Conservation (phyloP, 2,797 vertebrate genomes). For the Coreius guichenoti region DNA sequence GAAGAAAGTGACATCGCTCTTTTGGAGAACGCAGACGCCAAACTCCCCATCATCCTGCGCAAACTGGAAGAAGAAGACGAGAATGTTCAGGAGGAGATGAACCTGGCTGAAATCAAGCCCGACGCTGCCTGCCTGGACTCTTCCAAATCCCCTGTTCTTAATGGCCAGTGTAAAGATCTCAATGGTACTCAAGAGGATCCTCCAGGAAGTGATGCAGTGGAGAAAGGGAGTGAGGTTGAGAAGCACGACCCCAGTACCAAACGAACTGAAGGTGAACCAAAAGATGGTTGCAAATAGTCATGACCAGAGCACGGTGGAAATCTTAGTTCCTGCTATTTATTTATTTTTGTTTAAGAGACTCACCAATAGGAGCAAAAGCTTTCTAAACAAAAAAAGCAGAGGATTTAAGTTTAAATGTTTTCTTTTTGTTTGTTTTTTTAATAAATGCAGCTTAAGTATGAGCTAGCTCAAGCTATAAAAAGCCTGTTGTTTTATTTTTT, state of each 20-base stretch:
- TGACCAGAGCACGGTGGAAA: constrained; percentile 36
- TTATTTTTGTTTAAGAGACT: constrained; percentile 74
- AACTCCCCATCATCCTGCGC: constrained; percentile 88
- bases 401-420: constrained; percentile 50
- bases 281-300: constrained; percentile 75
- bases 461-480: constrained; percentile 33
- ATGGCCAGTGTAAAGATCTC: constrained; percentile 80
- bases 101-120: constrained; percentile 69
- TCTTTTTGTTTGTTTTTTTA: constrained; percentile 48
- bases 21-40: constrained; percentile 86
- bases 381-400: constrained; percentile 58
- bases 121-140: constrained; percentile 65
- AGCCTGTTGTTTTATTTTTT: constrained; percentile 25
- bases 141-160: constrained; percentile 68
- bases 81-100: constrained; percentile 72
- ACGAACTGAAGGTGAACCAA: constrained; percentile 79
- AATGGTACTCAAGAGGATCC: constrained; percentile 69
- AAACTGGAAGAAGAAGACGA: constrained; percentile 84
- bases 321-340: constrained; percentile 71
- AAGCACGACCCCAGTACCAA: constrained; percentile 70
- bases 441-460: constrained; percentile 45
- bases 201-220: neutral
- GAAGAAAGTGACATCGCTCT: constrained; percentile 89
- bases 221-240: constrained; percentile 19
- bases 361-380: constrained; percentile 66